phyloP scores from a whole-genome alignment of 2,888 invertebrate genomes.

The Folsomia manolachei region DNA sequence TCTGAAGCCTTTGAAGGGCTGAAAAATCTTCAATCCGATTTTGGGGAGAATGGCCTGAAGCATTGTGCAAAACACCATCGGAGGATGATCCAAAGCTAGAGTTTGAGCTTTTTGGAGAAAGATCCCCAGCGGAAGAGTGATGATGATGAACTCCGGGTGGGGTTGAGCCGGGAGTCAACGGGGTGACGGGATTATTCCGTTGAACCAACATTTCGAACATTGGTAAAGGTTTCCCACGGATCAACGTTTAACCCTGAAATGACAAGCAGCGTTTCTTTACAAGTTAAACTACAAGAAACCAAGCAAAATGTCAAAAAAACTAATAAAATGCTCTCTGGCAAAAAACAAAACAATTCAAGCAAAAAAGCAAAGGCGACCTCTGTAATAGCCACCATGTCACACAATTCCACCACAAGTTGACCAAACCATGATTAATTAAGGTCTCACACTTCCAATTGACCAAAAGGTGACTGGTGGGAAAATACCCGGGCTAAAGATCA shows the following conservation, averaged over 20 bases:
- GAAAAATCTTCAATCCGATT: constrained; percentile 35
- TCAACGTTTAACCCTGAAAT: no score
- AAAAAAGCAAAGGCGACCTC: no score
- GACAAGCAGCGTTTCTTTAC: no score
- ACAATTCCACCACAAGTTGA: not conserved
- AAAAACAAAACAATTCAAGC: no score
- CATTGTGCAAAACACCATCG: constrained; percentile 30
- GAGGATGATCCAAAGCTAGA: constrained; percentile 30
- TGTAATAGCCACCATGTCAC: no score
- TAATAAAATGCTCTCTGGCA: no score
- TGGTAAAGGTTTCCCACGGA: not conserved
- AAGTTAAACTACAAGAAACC: no score
- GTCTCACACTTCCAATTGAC: constrained; percentile 18
- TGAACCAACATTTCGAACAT: constrained; percentile 34
- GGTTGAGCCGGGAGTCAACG: constrained; percentile 24
- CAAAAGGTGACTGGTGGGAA: constrained; percentile 10
- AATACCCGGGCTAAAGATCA: not conserved
- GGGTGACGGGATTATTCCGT: constrained; percentile 30
- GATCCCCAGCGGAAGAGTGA: constrained; percentile 28
- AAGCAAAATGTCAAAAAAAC: no score
- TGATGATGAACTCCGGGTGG: constrained; percentile 25
- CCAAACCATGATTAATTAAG: constrained; percentile 26
- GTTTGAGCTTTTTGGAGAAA: constrained; percentile 36
- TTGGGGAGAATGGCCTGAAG: constrained; percentile 23
- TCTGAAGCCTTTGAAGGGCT: constrained; percentile 45